phyloP scores from a whole-genome alignment of 2,113 vertebrate species.

The Aramus guarauna region DNA sequence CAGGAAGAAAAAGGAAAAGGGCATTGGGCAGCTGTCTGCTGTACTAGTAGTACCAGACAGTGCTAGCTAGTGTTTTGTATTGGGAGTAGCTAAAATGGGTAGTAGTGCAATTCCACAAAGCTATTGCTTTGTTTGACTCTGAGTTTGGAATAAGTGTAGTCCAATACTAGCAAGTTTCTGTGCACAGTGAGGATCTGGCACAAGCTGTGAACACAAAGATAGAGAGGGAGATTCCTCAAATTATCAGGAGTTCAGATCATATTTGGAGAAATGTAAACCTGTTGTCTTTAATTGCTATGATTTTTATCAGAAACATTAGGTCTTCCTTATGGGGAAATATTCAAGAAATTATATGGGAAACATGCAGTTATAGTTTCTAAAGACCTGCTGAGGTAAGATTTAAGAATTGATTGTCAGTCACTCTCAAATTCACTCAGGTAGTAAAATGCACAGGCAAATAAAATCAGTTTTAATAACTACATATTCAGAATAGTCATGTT shows the following conservation, averaged over 20 bases:
- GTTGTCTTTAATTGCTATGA: slow-evolving; percentile 58
- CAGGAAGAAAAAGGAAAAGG: neutral
- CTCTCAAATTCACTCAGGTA: neutral
- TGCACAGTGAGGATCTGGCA: neutral
- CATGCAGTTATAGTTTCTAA: neutral
- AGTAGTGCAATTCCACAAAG: neutral
- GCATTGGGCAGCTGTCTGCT: neutral
- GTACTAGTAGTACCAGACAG: neutral
- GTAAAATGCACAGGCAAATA: slow-evolving; percentile 27
- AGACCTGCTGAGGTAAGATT: neutral
- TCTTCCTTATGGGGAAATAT: slow-evolving; percentile 21
- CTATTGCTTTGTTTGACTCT: neutral
- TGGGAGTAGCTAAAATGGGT: slow-evolving; percentile 9
- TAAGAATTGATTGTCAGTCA: neutral
- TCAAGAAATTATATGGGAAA: slow-evolving; percentile 15
- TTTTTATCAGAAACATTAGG: slow-evolving; percentile 47
- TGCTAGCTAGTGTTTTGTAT: slow-evolving; percentile 35
- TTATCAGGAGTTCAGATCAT: slow-evolving; percentile 47
- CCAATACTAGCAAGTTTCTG: neutral
- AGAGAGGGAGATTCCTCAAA: neutral
- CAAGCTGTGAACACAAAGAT: neutral
- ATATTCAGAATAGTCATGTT: neutral
- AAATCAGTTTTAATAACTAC: slow-evolving; percentile 16
- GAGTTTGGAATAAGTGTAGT: neutral
- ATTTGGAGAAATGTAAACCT: slow-evolving; percentile 32